A percentile compares a stretch with the other conserved stretches of the same genome.
phyloP scores from a whole-genome alignment of 2,113 vertebrate genomes.

The Platichthys stellatus region DNA sequence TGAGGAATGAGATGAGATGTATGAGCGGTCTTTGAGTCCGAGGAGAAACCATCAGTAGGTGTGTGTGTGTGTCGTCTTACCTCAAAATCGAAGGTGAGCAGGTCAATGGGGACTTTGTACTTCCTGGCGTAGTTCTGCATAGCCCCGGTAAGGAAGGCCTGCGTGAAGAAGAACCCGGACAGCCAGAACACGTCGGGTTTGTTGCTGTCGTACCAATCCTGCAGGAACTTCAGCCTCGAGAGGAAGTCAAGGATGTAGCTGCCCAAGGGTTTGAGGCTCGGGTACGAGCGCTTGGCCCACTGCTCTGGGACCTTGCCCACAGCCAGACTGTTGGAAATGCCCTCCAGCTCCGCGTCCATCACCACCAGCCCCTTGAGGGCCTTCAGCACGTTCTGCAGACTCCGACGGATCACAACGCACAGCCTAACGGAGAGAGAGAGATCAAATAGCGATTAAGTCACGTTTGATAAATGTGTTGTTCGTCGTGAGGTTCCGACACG shows the following conservation, averaged over 20 bases:
- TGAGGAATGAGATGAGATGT: too few relatives aligned
- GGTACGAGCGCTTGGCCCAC: conserved; percentile 93
- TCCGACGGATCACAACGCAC: conserved; percentile 85
- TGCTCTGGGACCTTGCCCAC: conserved; percentile 93
- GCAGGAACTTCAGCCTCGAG: conserved; percentile 89
- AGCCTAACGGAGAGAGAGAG: conserved; percentile 80
- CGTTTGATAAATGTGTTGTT: not conserved
- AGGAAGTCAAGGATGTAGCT: conserved; percentile 93
- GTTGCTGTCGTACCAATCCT: conserved; percentile 87
- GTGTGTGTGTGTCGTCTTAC: conserved; percentile 69
- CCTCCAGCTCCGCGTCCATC: conserved; percentile 94
- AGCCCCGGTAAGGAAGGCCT: conserved; percentile 95
- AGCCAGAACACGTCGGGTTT: conserved; percentile 95
- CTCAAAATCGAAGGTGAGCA: conserved; percentile 93
- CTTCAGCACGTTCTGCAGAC: conserved; percentile 89
- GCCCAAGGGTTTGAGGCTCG: conserved; percentile 93
- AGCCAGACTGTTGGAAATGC: conserved; percentile 87
- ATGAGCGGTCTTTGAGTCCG: not conserved
- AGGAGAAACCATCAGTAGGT: not conserved
- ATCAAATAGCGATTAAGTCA: not conserved
- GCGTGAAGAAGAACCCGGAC: conserved; percentile 98
- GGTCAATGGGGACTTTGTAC: conserved; percentile 91
- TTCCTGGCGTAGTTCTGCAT: conserved; percentile 98
- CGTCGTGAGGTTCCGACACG: not conserved
- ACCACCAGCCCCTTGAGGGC: conserved; percentile 95